These are phyloP conservation scores for Ooceraea biroi DNA, from an alignment of 1,140 invertebrate species.

Conservation along the genomic window DNA sequence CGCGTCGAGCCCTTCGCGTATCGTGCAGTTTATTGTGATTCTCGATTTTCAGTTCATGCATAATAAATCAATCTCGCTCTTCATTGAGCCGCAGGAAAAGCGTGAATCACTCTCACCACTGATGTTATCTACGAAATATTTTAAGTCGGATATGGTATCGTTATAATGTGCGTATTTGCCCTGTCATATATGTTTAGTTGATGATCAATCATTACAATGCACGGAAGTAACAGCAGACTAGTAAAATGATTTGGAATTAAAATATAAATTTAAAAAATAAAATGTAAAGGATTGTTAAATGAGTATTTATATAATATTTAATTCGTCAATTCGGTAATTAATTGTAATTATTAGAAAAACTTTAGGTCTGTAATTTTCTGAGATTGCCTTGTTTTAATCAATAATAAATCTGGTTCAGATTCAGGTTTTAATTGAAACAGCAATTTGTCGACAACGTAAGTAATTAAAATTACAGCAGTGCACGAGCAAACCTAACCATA, in stretches of 20 bases:
- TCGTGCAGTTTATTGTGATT: not conserved
- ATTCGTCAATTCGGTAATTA: too few relatives aligned
- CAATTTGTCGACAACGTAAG: not conserved
- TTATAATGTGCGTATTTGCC: too few relatives aligned
- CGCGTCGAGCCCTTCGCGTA: not conserved
- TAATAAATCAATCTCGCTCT: conserved; percentile 12
- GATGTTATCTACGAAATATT: conserved; percentile 25
- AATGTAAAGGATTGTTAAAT: too few relatives aligned
- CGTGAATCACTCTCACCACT: conserved; percentile 38
- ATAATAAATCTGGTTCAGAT: not conserved
- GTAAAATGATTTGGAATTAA: too few relatives aligned
- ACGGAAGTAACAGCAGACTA: too few relatives aligned
- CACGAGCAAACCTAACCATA: not conserved
- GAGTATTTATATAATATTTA: too few relatives aligned
- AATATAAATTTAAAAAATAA: too few relatives aligned
- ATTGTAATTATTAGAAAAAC: too few relatives aligned
- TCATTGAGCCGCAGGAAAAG: conserved; percentile 43
- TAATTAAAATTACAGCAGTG: not conserved
- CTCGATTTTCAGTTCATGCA: conserved; percentile 7
- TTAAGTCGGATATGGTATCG: conserved; percentile 63
- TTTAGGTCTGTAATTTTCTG: too few relatives aligned
- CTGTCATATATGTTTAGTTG: too few relatives aligned
- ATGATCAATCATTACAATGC: too few relatives aligned
- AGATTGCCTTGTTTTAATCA: not conserved
- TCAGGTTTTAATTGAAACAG: not conserved